These are phyloP conservation scores for Drosophila falleni DNA, from an alignment of 2,888 invertebrate genomes.

Conservation along the genomic window DNA sequence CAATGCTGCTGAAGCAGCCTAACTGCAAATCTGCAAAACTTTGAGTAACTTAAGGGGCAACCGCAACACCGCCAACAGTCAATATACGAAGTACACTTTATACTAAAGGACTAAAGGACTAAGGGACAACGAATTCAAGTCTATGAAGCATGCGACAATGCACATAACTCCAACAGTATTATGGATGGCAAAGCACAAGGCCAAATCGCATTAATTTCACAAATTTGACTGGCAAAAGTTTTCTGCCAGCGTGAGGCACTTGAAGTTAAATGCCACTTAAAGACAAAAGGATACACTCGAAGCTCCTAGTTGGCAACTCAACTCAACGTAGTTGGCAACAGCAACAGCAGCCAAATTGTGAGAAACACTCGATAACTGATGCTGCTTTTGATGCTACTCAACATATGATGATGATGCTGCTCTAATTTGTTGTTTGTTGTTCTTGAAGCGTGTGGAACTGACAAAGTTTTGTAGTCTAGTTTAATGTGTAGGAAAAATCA, in stretches of 20 bases:
- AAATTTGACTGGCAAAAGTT: conserved; percentile 79
- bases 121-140: conserved; percentile 11
- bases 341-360: conserved; percentile 22
- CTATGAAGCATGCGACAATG: conserved; percentile 31
- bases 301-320: not conserved
- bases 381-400: conserved; percentile 1
- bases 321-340: conserved; percentile 10
- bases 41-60: conserved; percentile 62
- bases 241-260: conserved; percentile 63
- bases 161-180: conserved; percentile 26
- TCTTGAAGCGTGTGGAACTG: conserved; percentile 11
- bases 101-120: conserved; percentile 11
- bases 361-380: conserved; percentile 13
- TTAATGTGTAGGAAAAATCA: conserved; percentile 1
- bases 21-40: conserved; percentile 61
- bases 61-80: conserved; percentile 70
- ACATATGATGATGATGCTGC: conserved; percentile 13
- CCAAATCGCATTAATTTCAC: conserved; percentile 78
- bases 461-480: conserved; percentile 14
- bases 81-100: conserved; percentile 50
- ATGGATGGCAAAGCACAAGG: conserved; percentile 20
- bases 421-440: conserved; percentile 19
- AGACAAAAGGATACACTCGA: conserved; percentile 72
- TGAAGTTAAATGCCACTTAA: conserved; percentile 76
- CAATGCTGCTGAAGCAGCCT: conserved; percentile 47